Evolutionary conservation across 1,140 invertebrate species (phyloP).

Genomic region (Mycetomoellerius zeteki): DNA sequence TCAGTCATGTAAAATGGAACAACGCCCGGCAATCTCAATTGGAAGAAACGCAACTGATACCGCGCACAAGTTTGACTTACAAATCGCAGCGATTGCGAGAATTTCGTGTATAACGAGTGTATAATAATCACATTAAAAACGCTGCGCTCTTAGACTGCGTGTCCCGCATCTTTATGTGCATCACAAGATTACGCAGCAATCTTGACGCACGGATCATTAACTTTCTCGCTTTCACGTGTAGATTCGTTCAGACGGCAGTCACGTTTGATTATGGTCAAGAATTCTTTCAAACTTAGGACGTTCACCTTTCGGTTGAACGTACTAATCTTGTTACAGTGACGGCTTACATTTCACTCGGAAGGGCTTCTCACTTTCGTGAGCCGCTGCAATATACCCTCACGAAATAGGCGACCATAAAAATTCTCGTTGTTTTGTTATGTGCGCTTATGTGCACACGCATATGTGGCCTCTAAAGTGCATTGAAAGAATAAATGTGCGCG

Average conservation of each 20-base stretch:
- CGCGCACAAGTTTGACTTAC: not conserved
- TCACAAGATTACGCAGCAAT: constrained; percentile 60
- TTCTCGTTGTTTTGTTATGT: constrained; percentile 18
- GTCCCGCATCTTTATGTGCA: constrained; percentile 35
- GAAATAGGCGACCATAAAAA: constrained; percentile 17
- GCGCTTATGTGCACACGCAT: not conserved
- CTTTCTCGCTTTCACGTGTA: constrained; percentile 76
- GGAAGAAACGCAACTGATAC: not conserved
- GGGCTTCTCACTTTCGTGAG: constrained; percentile 22
- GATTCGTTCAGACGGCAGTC: constrained; percentile 67
- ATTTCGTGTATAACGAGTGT: not conserved
- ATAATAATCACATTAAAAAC: constrained; percentile 22
- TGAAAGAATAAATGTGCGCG: not conserved
- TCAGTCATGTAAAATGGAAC: not conserved
- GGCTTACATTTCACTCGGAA: constrained; percentile 28
- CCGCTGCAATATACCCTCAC: constrained; percentile 12
- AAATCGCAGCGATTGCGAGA: not conserved
- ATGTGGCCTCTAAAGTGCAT: not conserved
- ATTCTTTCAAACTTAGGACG: constrained; percentile 48
- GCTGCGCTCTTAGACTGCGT: not conserved
- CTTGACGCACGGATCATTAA: constrained; percentile 70
- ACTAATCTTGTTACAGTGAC: constrained; percentile 38
- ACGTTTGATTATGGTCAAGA: constrained; percentile 70
- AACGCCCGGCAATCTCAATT: not conserved
- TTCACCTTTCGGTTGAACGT: constrained; percentile 34